Conservation (phyloP, 1,140 invertebrate species). For the Harlomillsia oculata region DNA sequence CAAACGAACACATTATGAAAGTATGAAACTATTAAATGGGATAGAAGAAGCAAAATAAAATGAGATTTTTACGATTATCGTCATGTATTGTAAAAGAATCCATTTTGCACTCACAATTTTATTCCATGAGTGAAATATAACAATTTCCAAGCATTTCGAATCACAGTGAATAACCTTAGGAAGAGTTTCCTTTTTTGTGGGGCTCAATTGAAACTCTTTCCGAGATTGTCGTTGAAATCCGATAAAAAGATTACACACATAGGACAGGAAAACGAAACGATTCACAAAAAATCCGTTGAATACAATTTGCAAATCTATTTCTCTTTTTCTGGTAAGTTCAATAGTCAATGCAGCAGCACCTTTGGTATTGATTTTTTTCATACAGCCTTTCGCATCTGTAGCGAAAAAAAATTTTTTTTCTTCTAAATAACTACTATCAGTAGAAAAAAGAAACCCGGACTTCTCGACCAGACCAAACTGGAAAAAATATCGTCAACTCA, state of each 20-base stretch:
- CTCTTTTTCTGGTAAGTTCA: slow-evolving; percentile 17
- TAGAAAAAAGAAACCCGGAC: no score
- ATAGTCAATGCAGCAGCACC: slow-evolving; percentile 18
- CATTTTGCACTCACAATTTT: slow-evolving; percentile 7
- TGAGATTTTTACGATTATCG: no score
- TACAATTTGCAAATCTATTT: slow-evolving; percentile 22
- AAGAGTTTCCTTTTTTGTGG: slow-evolving; percentile 11
- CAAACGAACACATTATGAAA: no score
- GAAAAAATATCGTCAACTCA: no score
- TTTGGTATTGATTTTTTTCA: slow-evolving; percentile 17
- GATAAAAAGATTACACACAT: slow-evolving; percentile 17
- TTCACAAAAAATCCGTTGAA: slow-evolving; percentile 10
- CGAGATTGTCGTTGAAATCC: slow-evolving; percentile 5
- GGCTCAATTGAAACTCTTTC: slow-evolving; percentile 14
- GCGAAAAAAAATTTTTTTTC: no score
- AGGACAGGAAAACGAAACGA: slow-evolving; percentile 4
- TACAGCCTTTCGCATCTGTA: no score
- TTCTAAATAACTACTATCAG: no score
- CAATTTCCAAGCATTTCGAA: slow-evolving; percentile 6
- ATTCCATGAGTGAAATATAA: slow-evolving; percentile 10
- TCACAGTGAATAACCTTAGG: slow-evolving; percentile 6
- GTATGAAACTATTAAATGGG: no score
- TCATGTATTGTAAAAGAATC: no score
- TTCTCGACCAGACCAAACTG: no score
- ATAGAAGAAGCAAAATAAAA: no score